Evolutionary conservation across 2,888 invertebrate genomes (phyloP).

Genomic region (Acleris emargana): DNA sequence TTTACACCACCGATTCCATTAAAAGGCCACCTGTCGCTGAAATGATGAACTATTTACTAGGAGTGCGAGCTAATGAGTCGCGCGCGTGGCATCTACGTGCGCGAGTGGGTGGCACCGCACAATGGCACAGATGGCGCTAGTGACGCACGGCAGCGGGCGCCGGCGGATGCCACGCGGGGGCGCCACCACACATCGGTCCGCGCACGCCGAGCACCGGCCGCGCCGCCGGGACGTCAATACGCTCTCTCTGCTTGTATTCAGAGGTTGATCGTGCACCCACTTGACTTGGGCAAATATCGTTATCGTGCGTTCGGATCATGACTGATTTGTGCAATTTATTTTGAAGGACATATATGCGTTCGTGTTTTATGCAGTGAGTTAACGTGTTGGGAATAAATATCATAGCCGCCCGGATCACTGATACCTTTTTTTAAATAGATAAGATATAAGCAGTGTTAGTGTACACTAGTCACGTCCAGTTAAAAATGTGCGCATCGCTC

Average conservation of each 20-base stretch:
- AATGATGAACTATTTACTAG: conserved; percentile 34
- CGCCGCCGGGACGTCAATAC: conserved; percentile 68
- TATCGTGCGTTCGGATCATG: conserved; percentile 65
- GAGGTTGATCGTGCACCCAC: conserved; percentile 69
- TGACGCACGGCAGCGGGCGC: conserved; percentile 37
- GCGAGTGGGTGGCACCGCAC: neutral
- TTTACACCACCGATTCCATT: too few relatives aligned
- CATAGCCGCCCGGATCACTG: conserved; percentile 55
- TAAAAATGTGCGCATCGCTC: conserved; percentile 64
- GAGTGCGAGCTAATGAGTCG: conserved; percentile 9
- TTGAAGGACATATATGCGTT: conserved; percentile 47
- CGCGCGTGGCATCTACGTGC: neutral
- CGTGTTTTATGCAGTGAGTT: conserved; percentile 57
- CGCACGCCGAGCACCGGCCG: conserved; percentile 58
- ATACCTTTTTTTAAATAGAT: conserved; percentile 53
- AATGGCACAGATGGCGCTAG: conserved; percentile 49
- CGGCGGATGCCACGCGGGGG: conserved; percentile 43
- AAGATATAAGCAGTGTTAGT: conserved; percentile 55
- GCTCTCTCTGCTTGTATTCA: conserved; percentile 71
- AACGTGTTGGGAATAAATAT: conserved; percentile 47
- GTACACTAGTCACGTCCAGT: conserved; percentile 51
- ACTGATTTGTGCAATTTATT: conserved; percentile 60
- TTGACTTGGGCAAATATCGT: conserved; percentile 54
- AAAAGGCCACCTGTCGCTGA: conserved; percentile 33
- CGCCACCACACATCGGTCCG: conserved; percentile 51